Base-by-base conservation (phyloP, 2,113 vertebrate species). In the Xiphophorus maculatus region DNA sequence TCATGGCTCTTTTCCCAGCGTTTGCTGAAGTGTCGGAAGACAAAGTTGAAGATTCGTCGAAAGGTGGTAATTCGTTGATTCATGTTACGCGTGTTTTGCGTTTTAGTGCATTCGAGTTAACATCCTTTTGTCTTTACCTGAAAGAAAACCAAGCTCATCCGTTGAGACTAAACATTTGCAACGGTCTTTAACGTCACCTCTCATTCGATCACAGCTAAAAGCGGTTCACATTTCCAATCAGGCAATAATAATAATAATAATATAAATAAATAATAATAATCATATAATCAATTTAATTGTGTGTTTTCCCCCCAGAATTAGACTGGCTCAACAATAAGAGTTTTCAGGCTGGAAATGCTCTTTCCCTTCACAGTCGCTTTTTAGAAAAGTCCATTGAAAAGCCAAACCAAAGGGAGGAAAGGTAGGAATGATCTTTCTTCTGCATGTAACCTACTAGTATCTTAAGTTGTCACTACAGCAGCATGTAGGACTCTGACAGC, bases 311-410 rank as follows among this genome's bases (percentile, higher is more conserved):
- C 81, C 58, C 83, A 97, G 97, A 95, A 15, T 85, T 96, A 66
- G 96, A 96, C 74, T 99, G 97, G 98, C 93, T 99, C 62, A 96
- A 77, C 61, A 98, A 98, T 84, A 93, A 92, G 54, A 98, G 98
- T 89, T 99, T 98, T 87, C 91, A 92, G 80, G 86, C 91, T 0
- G 88, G 91, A 63, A 93, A 95, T 44, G 89, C 95, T 0, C 78
- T 96, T 0, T 86, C 92, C 14, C 90, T 96, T 73, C 95, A 96
- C 69, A 94, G 89, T 30, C 93, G 84, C 0, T 74, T 89, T 12
- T 69, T 91, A 71, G 91, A 94, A 68, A 32, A 93, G 71, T 19
- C 85, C 42, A 68, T 32, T 10, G 76, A 86, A 60, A 44, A 9
- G 10, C 22, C 42, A 7, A 77, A 19, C 25, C 22, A 77, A 22